Conservation (phyloP, 37 sponge, comb jelly and placozoan genomes). For the Tethya wilhelma region DNA sequence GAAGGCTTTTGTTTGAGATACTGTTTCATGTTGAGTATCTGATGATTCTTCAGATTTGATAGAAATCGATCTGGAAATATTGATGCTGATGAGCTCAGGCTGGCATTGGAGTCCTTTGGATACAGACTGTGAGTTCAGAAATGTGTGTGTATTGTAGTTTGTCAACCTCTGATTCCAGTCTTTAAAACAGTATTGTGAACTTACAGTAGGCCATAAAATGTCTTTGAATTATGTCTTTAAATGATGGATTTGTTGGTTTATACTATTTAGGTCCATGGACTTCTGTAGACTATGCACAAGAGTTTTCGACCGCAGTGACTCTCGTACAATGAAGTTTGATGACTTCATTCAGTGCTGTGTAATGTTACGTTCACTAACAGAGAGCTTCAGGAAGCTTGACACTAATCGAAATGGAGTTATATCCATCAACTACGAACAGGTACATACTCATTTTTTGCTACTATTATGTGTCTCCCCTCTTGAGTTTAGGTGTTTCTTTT, state of each 20-base stretch:
- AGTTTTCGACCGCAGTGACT: constrained; percentile 84
- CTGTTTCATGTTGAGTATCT: neutral
- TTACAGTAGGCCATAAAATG: neutral
- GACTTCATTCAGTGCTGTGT: constrained; percentile 98
- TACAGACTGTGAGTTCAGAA: constrained; percentile 78
- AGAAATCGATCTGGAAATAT: constrained; percentile 86
- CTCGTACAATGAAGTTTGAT: constrained; percentile 88
- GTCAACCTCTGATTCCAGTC: neutral
- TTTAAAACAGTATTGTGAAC: neutral
- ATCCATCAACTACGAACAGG: constrained; percentile 83
- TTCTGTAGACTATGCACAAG: constrained; percentile 87
- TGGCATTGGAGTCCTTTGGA: constrained; percentile 87
- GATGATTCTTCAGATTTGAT: constrained; percentile 75
- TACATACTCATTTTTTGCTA: neutral
- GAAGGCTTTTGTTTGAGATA: neutral
- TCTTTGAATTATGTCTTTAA: too few species aligned
- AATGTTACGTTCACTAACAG: constrained; percentile 83
- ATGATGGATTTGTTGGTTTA: too few species aligned
- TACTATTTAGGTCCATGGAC: constrained; percentile 61
- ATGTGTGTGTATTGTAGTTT: constrained; percentile 25
- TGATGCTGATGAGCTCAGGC: constrained; percentile 78
- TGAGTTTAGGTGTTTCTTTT: neutral
- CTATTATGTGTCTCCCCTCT: neutral
- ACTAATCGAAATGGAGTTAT: constrained; percentile 71
- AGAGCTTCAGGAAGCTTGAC: constrained; percentile 75